Percentiles rank a stretch among this genome's conserved stretches.
These are phyloP conservation scores for Mythimna impura DNA, from an alignment of 2,888 invertebrate genomes.

Conservation along the genomic window DNA sequence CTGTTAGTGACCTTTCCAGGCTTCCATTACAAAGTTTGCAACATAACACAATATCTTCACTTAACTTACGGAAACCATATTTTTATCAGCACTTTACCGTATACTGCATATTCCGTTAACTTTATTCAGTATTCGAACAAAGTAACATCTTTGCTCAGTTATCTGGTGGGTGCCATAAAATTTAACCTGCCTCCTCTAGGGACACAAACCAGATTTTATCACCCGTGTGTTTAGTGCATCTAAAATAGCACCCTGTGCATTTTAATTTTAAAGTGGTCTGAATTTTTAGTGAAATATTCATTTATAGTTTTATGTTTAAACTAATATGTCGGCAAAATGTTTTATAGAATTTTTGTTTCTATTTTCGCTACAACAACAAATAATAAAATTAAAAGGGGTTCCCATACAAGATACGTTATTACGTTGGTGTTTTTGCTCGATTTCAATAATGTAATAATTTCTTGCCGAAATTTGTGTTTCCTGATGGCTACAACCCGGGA, in stretches of 20 bases:
- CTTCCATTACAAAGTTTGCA: conserved; percentile 5
- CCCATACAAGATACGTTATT: too few species aligned
- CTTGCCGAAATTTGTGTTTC: too few species aligned
- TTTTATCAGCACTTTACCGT: conserved; percentile 36
- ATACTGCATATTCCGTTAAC: conserved; percentile 23
- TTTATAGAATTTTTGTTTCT: too few species aligned
- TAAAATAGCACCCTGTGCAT: conserved; percentile 26
- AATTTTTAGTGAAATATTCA: conserved; percentile 13
- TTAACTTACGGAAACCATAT: conserved; percentile 5
- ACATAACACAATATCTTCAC: conserved; percentile 11
- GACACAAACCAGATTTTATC: conserved; percentile 37
- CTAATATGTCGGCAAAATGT: background rate
- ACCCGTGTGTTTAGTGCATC: conserved; percentile 12
- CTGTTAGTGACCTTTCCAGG: background rate
- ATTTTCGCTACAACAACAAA: too few species aligned
- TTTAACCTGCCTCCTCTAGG: conserved; percentile 31
- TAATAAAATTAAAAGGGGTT: too few species aligned
- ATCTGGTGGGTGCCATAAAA: conserved; percentile 36
- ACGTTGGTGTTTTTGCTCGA: too few species aligned
- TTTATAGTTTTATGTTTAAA: background rate
- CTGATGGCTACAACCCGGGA: too few species aligned
- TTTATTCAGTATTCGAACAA: conserved; percentile 43
- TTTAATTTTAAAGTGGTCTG: background rate
- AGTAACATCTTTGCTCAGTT: conserved; percentile 33
- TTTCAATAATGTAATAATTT: too few species aligned